Evolutionary conservation across 2,113 vertebrate genomes (phyloP).

Genomic region (Todiramphus chloris): DNA sequence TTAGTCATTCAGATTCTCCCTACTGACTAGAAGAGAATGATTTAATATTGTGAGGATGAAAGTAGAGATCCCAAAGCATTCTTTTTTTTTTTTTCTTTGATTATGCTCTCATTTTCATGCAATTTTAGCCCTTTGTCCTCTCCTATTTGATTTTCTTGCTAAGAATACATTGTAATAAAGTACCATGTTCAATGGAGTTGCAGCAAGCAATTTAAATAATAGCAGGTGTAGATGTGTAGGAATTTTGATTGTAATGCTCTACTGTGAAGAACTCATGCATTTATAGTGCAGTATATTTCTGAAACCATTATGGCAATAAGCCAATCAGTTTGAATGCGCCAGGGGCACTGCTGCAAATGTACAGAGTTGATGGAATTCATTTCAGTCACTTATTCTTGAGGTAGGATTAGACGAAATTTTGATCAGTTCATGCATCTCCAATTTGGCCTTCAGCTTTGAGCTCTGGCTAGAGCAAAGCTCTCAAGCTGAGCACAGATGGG

Average conservation of each 20-base stretch:
- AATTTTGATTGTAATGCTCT: conserved; percentile 49
- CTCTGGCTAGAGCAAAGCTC: conserved; percentile 45
- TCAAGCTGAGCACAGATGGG: conserved; percentile 60
- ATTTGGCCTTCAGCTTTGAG: conserved; percentile 56
- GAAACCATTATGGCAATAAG: conserved; percentile 52
- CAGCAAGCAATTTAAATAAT: conserved; percentile 44
- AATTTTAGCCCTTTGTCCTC: conserved; percentile 27
- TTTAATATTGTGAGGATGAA: conserved; percentile 8
- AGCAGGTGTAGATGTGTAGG: conserved; percentile 31
- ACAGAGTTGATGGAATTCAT: conserved; percentile 47
- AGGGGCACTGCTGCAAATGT: conserved; percentile 7
- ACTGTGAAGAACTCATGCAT: conserved; percentile 36
- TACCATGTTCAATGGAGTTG: conserved; percentile 26
- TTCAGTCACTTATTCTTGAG: conserved; percentile 51
- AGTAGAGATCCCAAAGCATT: neutral
- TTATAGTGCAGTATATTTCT: conserved; percentile 46
- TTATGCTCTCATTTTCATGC: neutral
- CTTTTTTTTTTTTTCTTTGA: neutral
- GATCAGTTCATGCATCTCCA: conserved; percentile 39
- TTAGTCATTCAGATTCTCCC: neutral
- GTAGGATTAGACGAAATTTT: conserved; percentile 49
- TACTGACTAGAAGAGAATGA: neutral
- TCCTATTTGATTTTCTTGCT: conserved; percentile 49
- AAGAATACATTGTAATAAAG: conserved; percentile 41
- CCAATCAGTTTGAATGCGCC: conserved; percentile 14